phyloP scores from a whole-genome alignment of 2,888 invertebrate genomes.

The Camptogramma bilineatum region DNA sequence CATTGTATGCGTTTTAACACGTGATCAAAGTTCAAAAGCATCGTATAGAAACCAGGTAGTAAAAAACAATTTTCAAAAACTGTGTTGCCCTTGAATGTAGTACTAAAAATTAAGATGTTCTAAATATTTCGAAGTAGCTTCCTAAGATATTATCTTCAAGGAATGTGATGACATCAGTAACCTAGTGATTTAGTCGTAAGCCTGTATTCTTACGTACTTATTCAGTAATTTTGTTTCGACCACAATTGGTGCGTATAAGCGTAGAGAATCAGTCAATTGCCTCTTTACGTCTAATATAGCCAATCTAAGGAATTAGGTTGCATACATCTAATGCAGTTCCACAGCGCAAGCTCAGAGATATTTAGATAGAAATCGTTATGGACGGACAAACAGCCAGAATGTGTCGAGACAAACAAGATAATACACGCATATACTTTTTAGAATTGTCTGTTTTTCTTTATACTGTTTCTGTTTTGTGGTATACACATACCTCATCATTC shows the following conservation, averaged over 20 bases:
- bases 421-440: conserved; percentile 38
- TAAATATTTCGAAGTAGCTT: too few relatives aligned
- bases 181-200: neutral
- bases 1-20: too few relatives aligned
- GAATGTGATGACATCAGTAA: neutral
- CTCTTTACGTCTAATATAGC: conserved; percentile 25
- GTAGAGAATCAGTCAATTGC: conserved; percentile 17
- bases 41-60: too few relatives aligned
- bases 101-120: too few relatives aligned
- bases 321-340: conserved; percentile 45
- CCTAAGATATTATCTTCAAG: too few relatives aligned
- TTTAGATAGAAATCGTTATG: conserved; percentile 67
- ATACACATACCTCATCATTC: neutral
- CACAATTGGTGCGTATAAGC: neutral
- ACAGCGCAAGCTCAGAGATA: conserved; percentile 1
- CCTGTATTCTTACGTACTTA: neutral
- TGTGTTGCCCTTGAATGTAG: too few relatives aligned
- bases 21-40: too few relatives aligned
- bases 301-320: conserved; percentile 52
- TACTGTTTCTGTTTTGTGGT: neutral
- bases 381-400: conserved; percentile 66
- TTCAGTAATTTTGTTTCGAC: neutral
- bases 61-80: too few relatives aligned
- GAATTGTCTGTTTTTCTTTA: neutral
- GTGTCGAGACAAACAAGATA: conserved; percentile 56